Base-by-base conservation (phyloP, 2,888 invertebrate genomes). In the Ormia ochracea region DNA sequence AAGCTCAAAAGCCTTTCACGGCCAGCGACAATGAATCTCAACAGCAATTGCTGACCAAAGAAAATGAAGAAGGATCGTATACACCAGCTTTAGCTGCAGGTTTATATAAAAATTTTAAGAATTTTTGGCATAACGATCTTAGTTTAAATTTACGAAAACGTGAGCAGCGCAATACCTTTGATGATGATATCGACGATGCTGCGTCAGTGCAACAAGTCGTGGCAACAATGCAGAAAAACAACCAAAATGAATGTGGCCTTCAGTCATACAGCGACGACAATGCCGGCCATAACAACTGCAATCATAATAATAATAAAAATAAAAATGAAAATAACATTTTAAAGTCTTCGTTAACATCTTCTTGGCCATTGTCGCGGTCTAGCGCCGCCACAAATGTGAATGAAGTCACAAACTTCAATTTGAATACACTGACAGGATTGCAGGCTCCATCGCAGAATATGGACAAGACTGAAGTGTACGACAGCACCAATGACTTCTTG, bases 11-110 rank as follows among this genome's bases (percentile, higher is more conserved):
- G 17, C 56, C 66, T 38, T 66, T 45, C 17, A 9, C 12, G n/a
- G 14, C 3, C 9, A 48, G 41, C 45, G 83, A 83, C 84, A 82
- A 50, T 76, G 82, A 50, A 1, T 19, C 77, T 65, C 82, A 82
- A 78, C 78, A 81, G 82, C 26, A 19, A 28, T 10, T 58, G 45
- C 56, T 19, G 38, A 38, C 26, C n/a, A 33, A 43, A 43, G 38
- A 63, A 48, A 28, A 54, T 56, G 48, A 36, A 56, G 33, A 31
- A 54, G 73, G 48, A 28, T 43, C 14, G 21, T 26, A 43, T 52
- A 56, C 45, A 7, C 31, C 48, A 33, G 19, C 23, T 12, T 17
- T 54, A 14, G 33, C 58, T 36, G 38, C 45, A 48, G 52, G 66
- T 61, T 61, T 76, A n/a, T 72, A 50, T 50, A 76, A 28, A 63